Evolutionary conservation across 1,140 invertebrate species (phyloP).

Genomic region (Kradibia gibbosae): DNA sequence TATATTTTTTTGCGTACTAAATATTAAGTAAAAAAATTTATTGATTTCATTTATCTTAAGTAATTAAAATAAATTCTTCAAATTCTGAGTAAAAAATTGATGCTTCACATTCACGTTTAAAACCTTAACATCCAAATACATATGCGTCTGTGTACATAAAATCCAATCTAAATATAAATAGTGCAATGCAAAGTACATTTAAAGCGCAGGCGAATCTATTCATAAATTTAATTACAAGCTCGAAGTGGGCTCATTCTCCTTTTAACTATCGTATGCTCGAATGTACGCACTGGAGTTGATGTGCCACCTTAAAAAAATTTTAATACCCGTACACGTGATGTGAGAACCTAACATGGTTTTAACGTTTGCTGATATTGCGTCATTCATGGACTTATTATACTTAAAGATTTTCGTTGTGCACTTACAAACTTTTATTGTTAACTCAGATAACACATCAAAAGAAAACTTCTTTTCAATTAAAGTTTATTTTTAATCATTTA

Average conservation of each 20-base stretch:
- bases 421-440: too few species aligned
- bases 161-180: background rate
- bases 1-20: background rate
- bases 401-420: too few species aligned
- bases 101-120: background rate
- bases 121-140: background rate
- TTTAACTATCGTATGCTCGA: background rate
- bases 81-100: background rate
- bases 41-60: too few species aligned
- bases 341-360: too few species aligned
- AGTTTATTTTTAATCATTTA: too few species aligned
- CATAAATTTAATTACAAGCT: slow-evolving; percentile 25
- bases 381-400: too few species aligned
- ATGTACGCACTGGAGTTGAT: background rate
- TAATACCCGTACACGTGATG: background rate
- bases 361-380: too few species aligned
- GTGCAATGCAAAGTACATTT: background rate
- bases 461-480: too few species aligned
- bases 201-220: background rate
- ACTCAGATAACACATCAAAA: too few species aligned
- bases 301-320: slow-evolving; percentile 4
- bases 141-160: background rate
- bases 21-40: background rate
- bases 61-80: too few species aligned
- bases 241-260: background rate